Evolutionary conservation across 2,888 invertebrate species (phyloP), one percentile per base, ranked within the genome.

Genomic region (Drosophila nr. fundita): DNA sequence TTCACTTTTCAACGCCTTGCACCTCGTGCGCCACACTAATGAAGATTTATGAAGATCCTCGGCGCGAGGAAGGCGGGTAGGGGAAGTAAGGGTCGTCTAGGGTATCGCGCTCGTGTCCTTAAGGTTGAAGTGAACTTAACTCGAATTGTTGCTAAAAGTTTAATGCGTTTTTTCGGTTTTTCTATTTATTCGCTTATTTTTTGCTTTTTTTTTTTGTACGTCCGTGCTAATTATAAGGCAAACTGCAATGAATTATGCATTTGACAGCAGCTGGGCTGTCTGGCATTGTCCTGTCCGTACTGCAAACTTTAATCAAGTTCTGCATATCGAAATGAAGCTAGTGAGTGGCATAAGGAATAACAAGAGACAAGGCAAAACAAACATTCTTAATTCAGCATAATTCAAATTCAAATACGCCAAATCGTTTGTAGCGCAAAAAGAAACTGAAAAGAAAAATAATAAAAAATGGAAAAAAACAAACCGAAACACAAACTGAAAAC

Each of bases 1-100:
- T 85, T 85, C 85, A 85, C 90, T 85, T 85, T 85, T 85, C 85
- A 85, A 89, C 88, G 88, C 88, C 76, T 87, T 85, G 73, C 89
- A 87, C 77, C 86, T 82, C 72, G 58, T 73, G 60, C 76, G 63
- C 67, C 30, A 29, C 60, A n/a, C 86, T 85, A 85, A 85, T 89
- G 85, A 85, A 85, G 85, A 85, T 85, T 85, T 85, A 85, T 89
- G 85, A 89, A 89, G 88, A 81, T 78, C 86, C 65, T 68, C 8
- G 24, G 24, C 8, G 24, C 21, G 15, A 24, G 15, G 24, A 8
- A 24, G 13, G 55, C n/a, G 60, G 24, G 6, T 6, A 2, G 42
- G 21, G 11, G 29, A 15, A 1, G 13, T 27, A 2, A 18, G 48
- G 52, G 59, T 27, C 15, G 49, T 18, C 18, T 30, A 24, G 38